Percentiles rank a stretch among this genome's conserved stretches.
phyloP scores from a whole-genome alignment of 1,140 invertebrate genomes.

The Musca domestica region DNA sequence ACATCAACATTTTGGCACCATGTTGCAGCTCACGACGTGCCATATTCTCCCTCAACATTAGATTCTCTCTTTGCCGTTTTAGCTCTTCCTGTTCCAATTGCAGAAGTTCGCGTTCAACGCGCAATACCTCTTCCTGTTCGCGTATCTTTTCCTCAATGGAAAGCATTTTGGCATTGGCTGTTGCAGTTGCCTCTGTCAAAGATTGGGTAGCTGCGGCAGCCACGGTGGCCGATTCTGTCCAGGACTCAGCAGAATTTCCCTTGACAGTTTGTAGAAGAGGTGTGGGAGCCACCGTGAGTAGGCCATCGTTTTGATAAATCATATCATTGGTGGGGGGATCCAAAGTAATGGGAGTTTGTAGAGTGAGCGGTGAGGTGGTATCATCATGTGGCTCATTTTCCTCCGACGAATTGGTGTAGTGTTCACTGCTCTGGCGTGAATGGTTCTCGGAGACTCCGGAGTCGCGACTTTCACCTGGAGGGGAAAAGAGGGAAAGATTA shows the following conservation, averaged over 20 bases:
- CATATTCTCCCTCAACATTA: conserved; percentile 63
- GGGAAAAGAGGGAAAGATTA: not conserved
- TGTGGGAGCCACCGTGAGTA: conserved; percentile 38
- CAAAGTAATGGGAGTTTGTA: conserved; percentile 21
- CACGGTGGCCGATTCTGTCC: conserved; percentile 64
- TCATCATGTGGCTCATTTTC: conserved; percentile 45
- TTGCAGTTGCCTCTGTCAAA: conserved; percentile 59
- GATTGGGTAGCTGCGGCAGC: conserved; percentile 64
- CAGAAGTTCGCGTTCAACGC: conserved; percentile 72
- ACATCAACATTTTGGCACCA: conserved; percentile 53
- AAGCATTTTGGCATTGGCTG: conserved; percentile 54
- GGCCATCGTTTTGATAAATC: conserved; percentile 57
- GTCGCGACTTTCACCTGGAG: conserved; percentile 64
- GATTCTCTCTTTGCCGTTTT: conserved; percentile 69
- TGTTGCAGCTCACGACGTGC: conserved; percentile 56
- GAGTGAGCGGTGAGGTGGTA: not conserved
- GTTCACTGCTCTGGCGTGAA: conserved; percentile 74
- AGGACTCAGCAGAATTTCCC: conserved; percentile 49
- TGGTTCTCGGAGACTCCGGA: conserved; percentile 74
- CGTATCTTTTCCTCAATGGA: conserved; percentile 60
- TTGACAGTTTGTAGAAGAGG: conserved; percentile 47
- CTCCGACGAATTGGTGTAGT: conserved; percentile 48
- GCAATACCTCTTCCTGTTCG: conserved; percentile 67
- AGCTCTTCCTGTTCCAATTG: conserved; percentile 75
- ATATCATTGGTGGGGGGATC: conserved; percentile 57